Percentiles rank a stretch among this genome's conserved stretches.
These are phyloP conservation scores for Rhipidura dahli DNA, from an alignment of 2,113 vertebrate genomes.

Conservation along the genomic window DNA sequence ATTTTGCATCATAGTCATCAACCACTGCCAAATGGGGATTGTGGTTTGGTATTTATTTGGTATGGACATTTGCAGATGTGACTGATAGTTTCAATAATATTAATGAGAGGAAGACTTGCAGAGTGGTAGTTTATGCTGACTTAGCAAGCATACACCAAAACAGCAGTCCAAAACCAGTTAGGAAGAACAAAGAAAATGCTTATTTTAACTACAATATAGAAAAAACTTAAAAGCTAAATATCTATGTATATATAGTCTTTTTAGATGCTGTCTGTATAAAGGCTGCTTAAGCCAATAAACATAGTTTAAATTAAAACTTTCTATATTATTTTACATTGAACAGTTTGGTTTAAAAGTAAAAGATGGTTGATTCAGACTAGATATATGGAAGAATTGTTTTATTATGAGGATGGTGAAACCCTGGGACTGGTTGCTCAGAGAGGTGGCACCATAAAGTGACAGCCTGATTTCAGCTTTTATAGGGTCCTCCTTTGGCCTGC, in stretches of 20 bases:
- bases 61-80: neutral
- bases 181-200: neutral
- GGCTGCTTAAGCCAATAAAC: neutral
- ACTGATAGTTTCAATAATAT: neutral
- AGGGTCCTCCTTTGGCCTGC: neutral
- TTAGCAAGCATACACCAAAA: neutral
- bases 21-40: neutral
- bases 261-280: neutral
- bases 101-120: neutral
- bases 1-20: neutral
- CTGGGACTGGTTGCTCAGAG: neutral
- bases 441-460: neutral
- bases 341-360: neutral
- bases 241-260: neutral
- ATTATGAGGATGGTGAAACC: neutral
- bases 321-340: neutral
- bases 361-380: neutral
- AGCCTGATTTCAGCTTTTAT: neutral
- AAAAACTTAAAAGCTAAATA: neutral
- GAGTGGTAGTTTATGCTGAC: neutral
- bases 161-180: neutral
- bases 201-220: neutral
- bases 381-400: neutral
- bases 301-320: neutral
- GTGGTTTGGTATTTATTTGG: neutral